Evolutionary conservation across 1,140 invertebrate genomes (phyloP).

Genomic region (Whitmania pigra): DNA sequence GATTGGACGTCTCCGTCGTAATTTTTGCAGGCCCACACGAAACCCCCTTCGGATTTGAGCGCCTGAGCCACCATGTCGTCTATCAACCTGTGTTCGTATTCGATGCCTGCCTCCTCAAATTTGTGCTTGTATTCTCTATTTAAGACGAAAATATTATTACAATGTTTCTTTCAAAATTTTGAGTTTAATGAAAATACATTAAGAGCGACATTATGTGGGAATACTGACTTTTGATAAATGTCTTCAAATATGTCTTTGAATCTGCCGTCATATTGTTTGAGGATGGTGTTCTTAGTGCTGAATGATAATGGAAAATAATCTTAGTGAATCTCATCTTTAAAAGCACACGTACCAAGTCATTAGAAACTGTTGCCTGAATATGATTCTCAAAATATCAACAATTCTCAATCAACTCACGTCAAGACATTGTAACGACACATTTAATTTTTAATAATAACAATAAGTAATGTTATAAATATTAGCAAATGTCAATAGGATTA

Average conservation of each 20-base stretch:
- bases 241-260: conserved; percentile 99
- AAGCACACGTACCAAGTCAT: no score
- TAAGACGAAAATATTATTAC: conserved; percentile 18
- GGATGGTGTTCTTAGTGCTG: conserved; percentile 92
- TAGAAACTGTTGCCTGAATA: no score
- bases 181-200: no score
- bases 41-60: conserved; percentile 95
- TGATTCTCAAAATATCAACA: no score
- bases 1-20: conserved; percentile 98
- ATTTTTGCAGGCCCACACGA: conserved; percentile 98
- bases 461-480: no score
- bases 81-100: conserved; percentile 95
- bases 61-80: conserved; percentile 98
- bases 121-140: conserved; percentile 66
- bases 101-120: conserved; percentile 72
- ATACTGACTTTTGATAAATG: conserved; percentile 68
- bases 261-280: conserved; percentile 91
- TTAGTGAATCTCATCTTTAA: no score
- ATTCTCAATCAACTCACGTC: no score
- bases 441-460: no score
- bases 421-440: no score
- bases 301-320: conserved; percentile 24
- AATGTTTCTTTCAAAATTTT: no score
- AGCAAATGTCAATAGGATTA: no score
- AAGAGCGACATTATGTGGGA: no score